A percentile compares a stretch with the other conserved stretches of the same genome.
phyloP scores from a whole-genome alignment of 1,140 invertebrate species.

The Nasonia giraulti region DNA sequence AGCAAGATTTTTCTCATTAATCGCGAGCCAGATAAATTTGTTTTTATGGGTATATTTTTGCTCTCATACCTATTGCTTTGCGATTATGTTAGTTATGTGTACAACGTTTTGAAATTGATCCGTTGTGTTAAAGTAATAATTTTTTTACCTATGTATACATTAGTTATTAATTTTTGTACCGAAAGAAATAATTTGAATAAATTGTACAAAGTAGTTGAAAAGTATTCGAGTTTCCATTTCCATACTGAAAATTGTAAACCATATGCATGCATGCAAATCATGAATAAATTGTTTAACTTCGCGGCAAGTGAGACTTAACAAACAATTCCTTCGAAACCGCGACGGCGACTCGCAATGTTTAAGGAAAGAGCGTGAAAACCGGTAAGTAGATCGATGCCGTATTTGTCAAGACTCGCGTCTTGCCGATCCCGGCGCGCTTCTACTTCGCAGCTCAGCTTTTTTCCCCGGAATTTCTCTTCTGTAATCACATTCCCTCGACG shows the following conservation, averaged over 20 bases:
- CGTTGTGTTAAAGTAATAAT: background rate
- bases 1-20: background rate
- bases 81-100: conserved; percentile 15
- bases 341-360: no score
- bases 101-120: conserved; percentile 4
- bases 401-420: background rate
- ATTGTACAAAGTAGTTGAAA: conserved; percentile 47
- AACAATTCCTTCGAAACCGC: no score
- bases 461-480: background rate
- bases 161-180: conserved; percentile 45
- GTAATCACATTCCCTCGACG: no score
- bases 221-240: background rate
- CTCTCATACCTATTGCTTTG: conserved; percentile 3
- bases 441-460: background rate
- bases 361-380: background rate
- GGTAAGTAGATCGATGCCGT: background rate
- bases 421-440: background rate
- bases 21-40: background rate
- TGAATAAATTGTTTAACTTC: no score
- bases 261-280: no score
- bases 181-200: conserved; percentile 46
- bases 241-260: no score
- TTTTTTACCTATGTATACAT: conserved; percentile 36
- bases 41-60: conserved; percentile 1
- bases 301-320: no score